Base-by-base conservation (phyloP, 1,140 invertebrate species). In the Luehdorfia chinensis region DNA sequence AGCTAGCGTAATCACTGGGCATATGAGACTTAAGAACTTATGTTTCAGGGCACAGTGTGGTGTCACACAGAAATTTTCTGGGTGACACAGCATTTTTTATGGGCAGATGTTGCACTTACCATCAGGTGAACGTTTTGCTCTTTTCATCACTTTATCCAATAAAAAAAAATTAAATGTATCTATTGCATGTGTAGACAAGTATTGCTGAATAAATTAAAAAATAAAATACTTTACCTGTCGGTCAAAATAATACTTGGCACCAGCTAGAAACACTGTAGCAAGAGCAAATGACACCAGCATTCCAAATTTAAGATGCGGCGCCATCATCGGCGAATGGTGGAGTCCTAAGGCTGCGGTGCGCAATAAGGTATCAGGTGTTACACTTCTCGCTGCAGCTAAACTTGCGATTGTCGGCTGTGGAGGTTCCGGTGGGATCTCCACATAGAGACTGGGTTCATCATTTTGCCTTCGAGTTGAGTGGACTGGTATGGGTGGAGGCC, bases 241-340 rank as follows among this genome's bases (percentile, higher is more conserved):
- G 61, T 92, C 90, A 47, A 92, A 91, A 58, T 92, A 93, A 73
- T 92, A 91, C 70, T 91, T 93, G 0, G 90, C 90, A 12, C 89
- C 90, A 1, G 89, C 90, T 14, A 93, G 84, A 58, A 92, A 92
- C 8, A 90, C 87, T 5, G 91, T 90, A 2, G 89, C 89, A 11
- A 93, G 61, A 7, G 90, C 89, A 54, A 93, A 89, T 0, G 90
- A 91, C 23, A 91, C 91, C 65, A 91, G 91, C 84, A 93, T 89
- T 12, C 90, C 91, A 64, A 90, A 92, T 60, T 90, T 90, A 7
- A 90, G 61, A 46, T 90, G 89, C 9, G 87, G 83, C 1, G 89
- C 88, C 78, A 90, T 81, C 68, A 88, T 75, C 9, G 86, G 85
- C 11, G 78, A 73, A 45, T 87, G 76, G 31, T 86, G 78, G 27